Evolutionary conservation across 1,140 invertebrate genomes (phyloP), one percentile per base, ranked within the genome.

Genomic region (Ruditapes philippinarum): DNA sequence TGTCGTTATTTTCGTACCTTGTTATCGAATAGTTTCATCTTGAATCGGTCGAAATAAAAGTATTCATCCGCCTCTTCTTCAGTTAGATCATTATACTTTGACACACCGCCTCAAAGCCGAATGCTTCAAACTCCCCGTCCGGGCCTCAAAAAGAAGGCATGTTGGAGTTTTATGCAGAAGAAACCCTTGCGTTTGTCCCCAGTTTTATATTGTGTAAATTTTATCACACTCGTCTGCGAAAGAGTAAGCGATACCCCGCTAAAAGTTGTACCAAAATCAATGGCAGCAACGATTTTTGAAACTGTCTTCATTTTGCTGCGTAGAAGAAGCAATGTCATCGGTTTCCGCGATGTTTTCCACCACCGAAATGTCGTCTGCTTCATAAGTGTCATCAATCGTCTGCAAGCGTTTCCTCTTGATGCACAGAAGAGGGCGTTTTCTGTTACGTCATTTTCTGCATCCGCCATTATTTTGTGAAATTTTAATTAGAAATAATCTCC

Each of bases 251-350:
- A n/a, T n/a, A 97, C 97, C 0, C 97, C 97, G 84, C 96, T 97
- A 93, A 97, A 97, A 0, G 97, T 97, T 0, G 97, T 97, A 3
- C 97, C 97, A 91, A 97, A 97, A 93, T 97, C 97, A 70, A 97
- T 97, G 22, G 97, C 97, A 2, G 97, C 96, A 0, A 97, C 96
- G 9, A 97, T 93, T 79, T n/a, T 94, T 93, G 88, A 93, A 95
- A 9, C 82, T 73, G 36, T 90, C 91, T 38, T 70, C 88, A 42
- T 90, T 88, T 9, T 57, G 65, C 25, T 51, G 62, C 31, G 40
- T 36, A 33, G 89, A 76, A 28, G 84, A 70, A 7, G 25, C 62
- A 38, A 36, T 68, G 49, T 83, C 76, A 25, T 65, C 87, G 2
- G 42, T 42, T 51, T 62, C 62, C 28, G 38, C 42, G 73, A 57